Percentiles rank a stretch among this genome's conserved stretches.
phyloP scores from a whole-genome alignment of 1,140 invertebrate genomes.

The Macrosteles quadrilineatus region DNA sequence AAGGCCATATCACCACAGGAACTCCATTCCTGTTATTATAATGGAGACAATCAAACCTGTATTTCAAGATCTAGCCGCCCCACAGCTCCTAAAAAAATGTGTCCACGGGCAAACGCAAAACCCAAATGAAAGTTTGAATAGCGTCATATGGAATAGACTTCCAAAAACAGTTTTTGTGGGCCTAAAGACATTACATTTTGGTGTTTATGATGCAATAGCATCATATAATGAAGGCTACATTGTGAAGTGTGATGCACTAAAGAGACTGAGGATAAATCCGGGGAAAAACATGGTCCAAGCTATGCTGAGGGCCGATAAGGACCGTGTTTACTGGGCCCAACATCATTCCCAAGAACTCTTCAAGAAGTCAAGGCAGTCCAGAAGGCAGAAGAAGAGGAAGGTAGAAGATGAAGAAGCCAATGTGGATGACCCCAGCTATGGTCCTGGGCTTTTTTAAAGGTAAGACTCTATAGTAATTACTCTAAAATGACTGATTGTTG shows the following conservation, averaged over 20 bases:
- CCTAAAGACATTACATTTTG: constrained; percentile 23
- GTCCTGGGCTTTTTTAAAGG: background rate
- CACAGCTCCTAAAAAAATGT: constrained; percentile 29
- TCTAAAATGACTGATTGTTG: background rate
- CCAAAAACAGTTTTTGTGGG: constrained; percentile 31
- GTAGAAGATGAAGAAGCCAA: background rate
- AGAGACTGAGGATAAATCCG: background rate
- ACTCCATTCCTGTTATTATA: constrained; percentile 12
- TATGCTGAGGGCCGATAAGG: background rate
- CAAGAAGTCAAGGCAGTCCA: background rate
- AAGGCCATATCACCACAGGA: constrained; percentile 20
- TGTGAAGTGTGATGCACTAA: background rate
- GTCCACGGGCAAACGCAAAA: constrained; percentile 23
- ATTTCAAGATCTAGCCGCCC: constrained; percentile 27
- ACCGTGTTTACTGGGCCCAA: background rate
- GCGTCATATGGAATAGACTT: constrained; percentile 19
- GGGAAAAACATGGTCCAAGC: background rate
- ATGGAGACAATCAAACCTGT: constrained; percentile 32
- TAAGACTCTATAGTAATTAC: background rate
- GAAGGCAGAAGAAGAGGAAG: background rate
- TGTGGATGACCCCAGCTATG: background rate
- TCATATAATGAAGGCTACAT: constrained; percentile 25
- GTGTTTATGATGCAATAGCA: constrained; percentile 26
- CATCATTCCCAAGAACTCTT: background rate
- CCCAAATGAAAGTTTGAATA: constrained; percentile 13